These are phyloP conservation scores for Julus scandinavius DNA, from an alignment of 2,888 invertebrate genomes.

Conservation along the genomic window DNA sequence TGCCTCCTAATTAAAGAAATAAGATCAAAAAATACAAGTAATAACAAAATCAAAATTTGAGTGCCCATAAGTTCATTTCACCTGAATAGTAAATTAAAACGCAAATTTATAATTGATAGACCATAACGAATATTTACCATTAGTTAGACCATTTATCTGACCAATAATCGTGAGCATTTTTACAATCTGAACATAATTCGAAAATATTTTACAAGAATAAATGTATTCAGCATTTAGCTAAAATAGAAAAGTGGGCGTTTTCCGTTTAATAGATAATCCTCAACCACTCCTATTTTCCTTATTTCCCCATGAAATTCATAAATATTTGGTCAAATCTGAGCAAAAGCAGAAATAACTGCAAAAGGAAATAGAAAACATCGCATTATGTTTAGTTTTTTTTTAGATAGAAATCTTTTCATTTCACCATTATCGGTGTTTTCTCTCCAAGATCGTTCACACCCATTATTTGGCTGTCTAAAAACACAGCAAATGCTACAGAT, in stretches of 20 bases:
- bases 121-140: too few species aligned
- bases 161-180: too few species aligned
- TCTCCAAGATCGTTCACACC: conserved; percentile 6
- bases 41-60: too few species aligned
- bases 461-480: neutral
- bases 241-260: neutral
- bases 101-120: too few species aligned
- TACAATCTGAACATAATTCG: too few species aligned
- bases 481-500: neutral
- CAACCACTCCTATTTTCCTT: neutral
- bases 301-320: neutral
- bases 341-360: neutral
- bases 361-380: neutral
- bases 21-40: too few species aligned
- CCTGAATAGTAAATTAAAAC: too few species aligned
- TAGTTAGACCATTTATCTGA: too few species aligned
- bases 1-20: too few species aligned
- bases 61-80: too few species aligned
- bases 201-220: neutral
- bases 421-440: neutral
- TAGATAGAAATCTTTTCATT: neutral
- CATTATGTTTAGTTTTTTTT: neutral
- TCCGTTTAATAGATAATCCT: neutral
- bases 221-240: neutral
- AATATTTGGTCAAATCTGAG: neutral